Conservation (phyloP, 2,113 vertebrate genomes). For the Siniperca chuatsi region DNA sequence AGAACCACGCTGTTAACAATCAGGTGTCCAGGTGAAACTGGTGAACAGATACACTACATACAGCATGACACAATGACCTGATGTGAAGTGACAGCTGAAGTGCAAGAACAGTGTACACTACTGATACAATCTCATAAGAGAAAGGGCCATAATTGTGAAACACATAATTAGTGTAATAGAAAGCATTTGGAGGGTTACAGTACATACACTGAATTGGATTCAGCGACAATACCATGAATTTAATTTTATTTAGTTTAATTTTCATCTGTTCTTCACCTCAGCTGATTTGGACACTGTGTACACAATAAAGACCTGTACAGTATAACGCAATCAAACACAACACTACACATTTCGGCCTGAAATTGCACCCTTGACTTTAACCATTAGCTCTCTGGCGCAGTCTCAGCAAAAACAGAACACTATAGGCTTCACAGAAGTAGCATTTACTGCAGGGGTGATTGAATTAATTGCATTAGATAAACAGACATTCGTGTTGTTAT, state of each 20-base stretch:
- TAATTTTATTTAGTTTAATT: not conserved
- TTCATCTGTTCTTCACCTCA: not conserved
- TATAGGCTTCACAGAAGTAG: not conserved
- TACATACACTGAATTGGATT: not conserved
- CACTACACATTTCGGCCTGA: not conserved
- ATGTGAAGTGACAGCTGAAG: not conserved
- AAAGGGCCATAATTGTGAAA: not conserved
- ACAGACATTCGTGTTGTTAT: not conserved
- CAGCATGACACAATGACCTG: slow-evolving; percentile 15
- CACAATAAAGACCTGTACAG: not conserved
- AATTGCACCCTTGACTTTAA: not conserved
- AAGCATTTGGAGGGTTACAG: not conserved
- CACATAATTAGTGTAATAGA: not conserved
- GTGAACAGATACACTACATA: not conserved
- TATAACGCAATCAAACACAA: not conserved
- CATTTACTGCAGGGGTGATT: not conserved
- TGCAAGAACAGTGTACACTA: not conserved
- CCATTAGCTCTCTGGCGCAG: not conserved
- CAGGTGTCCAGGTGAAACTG: slow-evolving; percentile 11
- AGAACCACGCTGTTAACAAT: slow-evolving; percentile 39
- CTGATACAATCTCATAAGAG: not conserved
- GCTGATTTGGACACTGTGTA: not conserved
- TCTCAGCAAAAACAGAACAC: not conserved
- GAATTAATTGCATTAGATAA: not conserved
- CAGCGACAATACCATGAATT: not conserved